These are phyloP conservation scores for Brachypodius melanocephalos DNA, from an alignment of 2,113 vertebrate genomes.

Conservation along the genomic window DNA sequence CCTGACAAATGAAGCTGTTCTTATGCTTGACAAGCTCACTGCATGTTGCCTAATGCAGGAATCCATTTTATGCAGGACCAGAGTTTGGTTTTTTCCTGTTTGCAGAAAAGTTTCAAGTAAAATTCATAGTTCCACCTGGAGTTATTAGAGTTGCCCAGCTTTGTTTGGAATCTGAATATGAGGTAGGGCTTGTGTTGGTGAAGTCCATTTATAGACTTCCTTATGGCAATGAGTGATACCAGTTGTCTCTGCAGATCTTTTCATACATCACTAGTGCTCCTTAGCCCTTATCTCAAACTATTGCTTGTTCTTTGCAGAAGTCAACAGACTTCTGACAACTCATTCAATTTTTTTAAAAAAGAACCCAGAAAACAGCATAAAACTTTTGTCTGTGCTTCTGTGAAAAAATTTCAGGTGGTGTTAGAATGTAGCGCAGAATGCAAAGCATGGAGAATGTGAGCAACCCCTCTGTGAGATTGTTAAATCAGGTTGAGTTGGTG, in stretches of 20 bases:
- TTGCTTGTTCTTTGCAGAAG: not conserved
- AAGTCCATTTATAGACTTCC: not conserved
- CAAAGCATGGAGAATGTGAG: not conserved
- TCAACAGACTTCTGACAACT: not conserved
- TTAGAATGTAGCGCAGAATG: not conserved
- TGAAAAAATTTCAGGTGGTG: not conserved
- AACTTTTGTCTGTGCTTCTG: not conserved
- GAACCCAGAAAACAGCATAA: not conserved
- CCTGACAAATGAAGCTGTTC: not conserved
- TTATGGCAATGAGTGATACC: not conserved
- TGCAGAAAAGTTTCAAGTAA: not conserved
- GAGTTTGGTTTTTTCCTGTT: not conserved
- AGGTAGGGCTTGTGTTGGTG: not conserved
- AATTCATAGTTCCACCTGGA: not conserved
- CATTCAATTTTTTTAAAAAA: not conserved
- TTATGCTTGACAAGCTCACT: accelerated
- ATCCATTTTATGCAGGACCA: not conserved
- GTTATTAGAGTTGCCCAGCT: not conserved
- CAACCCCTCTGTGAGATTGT: not conserved
- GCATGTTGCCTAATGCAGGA: not conserved
- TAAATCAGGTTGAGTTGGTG: not conserved
- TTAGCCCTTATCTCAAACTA: not conserved
- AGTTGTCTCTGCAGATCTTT: not conserved
- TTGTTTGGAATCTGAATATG: not conserved
- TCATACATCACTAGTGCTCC: not conserved